phyloP scores from a whole-genome alignment of 2,888 invertebrate species.

The Cheilosia vernalis region DNA sequence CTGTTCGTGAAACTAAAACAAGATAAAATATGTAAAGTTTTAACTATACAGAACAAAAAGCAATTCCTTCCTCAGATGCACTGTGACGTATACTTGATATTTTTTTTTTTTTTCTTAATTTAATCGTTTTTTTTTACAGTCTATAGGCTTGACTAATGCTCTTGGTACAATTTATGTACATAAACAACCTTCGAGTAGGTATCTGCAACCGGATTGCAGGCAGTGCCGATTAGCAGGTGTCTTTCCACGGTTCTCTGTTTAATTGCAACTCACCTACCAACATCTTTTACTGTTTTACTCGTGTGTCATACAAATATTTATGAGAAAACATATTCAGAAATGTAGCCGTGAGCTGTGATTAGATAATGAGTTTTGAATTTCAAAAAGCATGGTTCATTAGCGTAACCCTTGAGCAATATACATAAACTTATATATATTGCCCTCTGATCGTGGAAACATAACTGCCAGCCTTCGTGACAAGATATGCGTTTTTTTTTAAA shows the following conservation, averaged over 20 bases:
- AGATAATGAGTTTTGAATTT: neutral
- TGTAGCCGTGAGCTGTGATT: neutral
- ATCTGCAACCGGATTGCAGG: slow-evolving; percentile 16
- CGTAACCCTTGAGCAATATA: neutral
- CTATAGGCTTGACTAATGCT: neutral
- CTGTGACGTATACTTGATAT: too few species aligned
- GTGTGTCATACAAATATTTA: neutral
- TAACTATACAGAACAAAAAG: too few species aligned
- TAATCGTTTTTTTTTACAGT: neutral
- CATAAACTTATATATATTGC: too few species aligned
- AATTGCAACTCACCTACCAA: neutral
- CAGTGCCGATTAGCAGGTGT: neutral
- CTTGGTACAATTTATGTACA: slow-evolving; percentile 1
- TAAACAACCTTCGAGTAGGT: neutral
- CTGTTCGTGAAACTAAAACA: too few species aligned
- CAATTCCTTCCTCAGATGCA: too few species aligned
- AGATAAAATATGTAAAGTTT: too few species aligned
- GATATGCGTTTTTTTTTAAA: too few species aligned
- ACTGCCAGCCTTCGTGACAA: too few species aligned
- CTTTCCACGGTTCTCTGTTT: neutral
- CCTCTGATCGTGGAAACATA: too few species aligned
- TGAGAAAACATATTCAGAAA: neutral
- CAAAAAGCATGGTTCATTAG: neutral
- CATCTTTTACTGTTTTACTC: slow-evolving; percentile 4
- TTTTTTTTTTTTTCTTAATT: too few species aligned